Conservation (phyloP, 92 coral and sea anemone genomes). For the Porites rus region DNA sequence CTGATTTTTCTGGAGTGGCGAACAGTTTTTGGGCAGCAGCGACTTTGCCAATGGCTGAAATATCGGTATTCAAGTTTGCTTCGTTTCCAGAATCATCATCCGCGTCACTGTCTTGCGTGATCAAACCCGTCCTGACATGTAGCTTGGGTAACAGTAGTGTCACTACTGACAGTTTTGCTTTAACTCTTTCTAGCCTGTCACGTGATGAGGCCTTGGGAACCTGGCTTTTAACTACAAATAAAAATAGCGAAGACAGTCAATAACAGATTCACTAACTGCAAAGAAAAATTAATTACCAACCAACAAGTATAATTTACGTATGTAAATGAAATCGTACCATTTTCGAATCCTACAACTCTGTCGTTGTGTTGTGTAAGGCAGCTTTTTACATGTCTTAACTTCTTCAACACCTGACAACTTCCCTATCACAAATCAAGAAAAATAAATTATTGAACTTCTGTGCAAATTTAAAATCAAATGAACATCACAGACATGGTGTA, state of each 20-base stretch:
- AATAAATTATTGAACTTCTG: not conserved
- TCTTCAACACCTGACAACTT: slow-evolving; percentile 94
- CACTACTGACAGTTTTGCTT: slow-evolving; percentile 77
- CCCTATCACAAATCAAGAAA: slow-evolving; percentile 57
- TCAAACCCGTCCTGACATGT: slow-evolving; percentile 45
- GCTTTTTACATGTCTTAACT: slow-evolving; percentile 81
- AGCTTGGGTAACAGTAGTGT: slow-evolving; percentile 77
- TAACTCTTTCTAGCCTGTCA: slow-evolving; percentile 73
- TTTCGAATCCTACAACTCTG: slow-evolving; percentile 95
- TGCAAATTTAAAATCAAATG: not conserved
- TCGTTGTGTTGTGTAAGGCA: slow-evolving; percentile 92
- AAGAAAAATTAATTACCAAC: not conserved
- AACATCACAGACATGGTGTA: not conserved
- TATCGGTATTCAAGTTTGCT: slow-evolving; percentile 37
- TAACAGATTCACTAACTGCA: not conserved
- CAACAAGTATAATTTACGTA: not conserved
- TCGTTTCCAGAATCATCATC: slow-evolving; percentile 43
- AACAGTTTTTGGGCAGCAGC: slow-evolving; percentile 71
- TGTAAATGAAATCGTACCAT: slow-evolving; percentile 51
- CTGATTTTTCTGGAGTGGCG: not conserved
- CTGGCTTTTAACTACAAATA: slow-evolving; percentile 73
- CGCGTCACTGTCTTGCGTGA: slow-evolving; percentile 39
- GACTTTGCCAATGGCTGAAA: slow-evolving; percentile 66
- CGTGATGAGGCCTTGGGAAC: slow-evolving; percentile 84
- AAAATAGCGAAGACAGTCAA: not conserved